A percentile compares a stretch with the other conserved stretches of the same genome.
Evolutionary conservation across 2,888 invertebrate species (phyloP).

Genomic region (Gymnosoma rotundatum): DNA sequence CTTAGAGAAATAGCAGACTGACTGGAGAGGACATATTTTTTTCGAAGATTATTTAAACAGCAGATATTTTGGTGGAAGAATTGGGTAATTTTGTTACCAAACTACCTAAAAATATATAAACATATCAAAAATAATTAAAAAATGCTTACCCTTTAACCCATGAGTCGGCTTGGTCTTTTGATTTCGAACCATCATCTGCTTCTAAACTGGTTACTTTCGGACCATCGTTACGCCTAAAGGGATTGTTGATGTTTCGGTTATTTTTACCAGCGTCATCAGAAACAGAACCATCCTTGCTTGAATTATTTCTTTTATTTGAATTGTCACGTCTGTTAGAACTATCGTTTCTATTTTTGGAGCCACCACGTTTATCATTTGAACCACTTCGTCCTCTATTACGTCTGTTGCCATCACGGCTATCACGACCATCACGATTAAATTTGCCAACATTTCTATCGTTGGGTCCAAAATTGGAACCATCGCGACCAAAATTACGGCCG

Average conservation of each 20-base stretch:
- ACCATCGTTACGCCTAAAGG: constrained; percentile 75
- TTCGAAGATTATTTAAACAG: not conserved
- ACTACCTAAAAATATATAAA: constrained; percentile 1
- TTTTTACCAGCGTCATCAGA: constrained; percentile 37
- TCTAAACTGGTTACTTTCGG: constrained; percentile 65
- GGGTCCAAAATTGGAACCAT: constrained; percentile 34
- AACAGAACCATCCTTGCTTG: constrained; percentile 40
- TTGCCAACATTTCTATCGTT: constrained; percentile 37
- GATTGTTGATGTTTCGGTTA: constrained; percentile 72
- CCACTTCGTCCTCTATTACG: constrained; percentile 53
- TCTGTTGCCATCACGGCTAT: constrained; percentile 48
- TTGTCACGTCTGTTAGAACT: constrained; percentile 38
- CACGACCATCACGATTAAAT: constrained; percentile 38
- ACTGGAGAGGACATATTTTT: not conserved
- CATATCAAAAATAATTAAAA: not conserved
- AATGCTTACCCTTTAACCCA: constrained; percentile 65
- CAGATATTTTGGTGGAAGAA: constrained; percentile 26
- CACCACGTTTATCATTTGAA: constrained; percentile 48
- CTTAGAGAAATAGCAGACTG: not conserved
- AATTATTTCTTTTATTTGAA: constrained; percentile 17
- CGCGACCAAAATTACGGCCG: constrained; percentile 45
- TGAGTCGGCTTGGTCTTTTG: constrained; percentile 11
- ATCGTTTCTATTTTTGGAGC: constrained; percentile 40
- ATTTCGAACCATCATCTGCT: constrained; percentile 34
- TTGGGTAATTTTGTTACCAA: not conserved